Evolutionary conservation across 2,113 vertebrate genomes (phyloP).

Genomic region (Silurus asotus): DNA sequence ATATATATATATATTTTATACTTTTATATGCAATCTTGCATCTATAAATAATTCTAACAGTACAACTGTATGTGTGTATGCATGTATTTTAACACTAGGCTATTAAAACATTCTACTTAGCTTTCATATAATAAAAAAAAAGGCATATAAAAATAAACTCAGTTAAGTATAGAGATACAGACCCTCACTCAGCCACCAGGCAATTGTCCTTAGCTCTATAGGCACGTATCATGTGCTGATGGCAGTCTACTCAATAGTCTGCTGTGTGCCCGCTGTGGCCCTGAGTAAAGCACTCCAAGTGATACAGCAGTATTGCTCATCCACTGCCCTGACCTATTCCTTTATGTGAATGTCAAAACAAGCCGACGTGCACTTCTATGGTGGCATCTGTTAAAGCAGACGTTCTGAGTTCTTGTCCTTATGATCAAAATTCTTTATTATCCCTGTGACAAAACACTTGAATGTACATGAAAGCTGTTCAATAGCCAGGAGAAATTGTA

Average conservation of each 20-base stretch:
- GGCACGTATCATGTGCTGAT: neutral
- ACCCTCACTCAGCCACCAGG: neutral
- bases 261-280: slow-evolving; percentile 10
- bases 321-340: slow-evolving; percentile 15
- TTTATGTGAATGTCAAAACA: slow-evolving; percentile 14
- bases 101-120: neutral
- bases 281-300: slow-evolving; percentile 13
- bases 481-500: slow-evolving; percentile 4
- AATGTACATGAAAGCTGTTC: neutral
- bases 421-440: neutral
- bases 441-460: neutral
- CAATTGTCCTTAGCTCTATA: neutral
- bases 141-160: neutral
- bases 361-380: neutral
- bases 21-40: neutral
- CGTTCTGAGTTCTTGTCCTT: neutral
- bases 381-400: neutral
- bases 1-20: neutral
- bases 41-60: neutral
- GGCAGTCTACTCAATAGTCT: slow-evolving; percentile 3
- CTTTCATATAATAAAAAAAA: neutral
- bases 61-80: neutral
- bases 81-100: neutral
- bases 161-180: neutral
- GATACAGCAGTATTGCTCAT: slow-evolving; percentile 11